These are phyloP conservation scores for Empidonax traillii DNA, from an alignment of 2,113 vertebrate species.

Conservation along the genomic window DNA sequence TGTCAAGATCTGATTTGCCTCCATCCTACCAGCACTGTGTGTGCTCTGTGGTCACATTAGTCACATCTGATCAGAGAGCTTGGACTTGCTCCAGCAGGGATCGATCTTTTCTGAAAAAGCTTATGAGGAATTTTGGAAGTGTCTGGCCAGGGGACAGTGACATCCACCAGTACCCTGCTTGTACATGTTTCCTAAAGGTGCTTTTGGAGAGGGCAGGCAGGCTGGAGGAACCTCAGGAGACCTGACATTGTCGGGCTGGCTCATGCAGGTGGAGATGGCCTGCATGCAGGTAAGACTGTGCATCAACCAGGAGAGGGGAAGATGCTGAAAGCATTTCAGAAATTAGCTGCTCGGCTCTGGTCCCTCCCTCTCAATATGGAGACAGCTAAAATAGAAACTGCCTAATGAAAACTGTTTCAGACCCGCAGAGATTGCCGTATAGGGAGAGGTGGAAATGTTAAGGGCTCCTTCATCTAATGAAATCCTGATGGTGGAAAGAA, in stretches of 20 bases:
- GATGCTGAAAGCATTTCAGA: neutral
- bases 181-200: neutral
- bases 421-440: neutral
- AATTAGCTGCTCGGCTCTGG: neutral
- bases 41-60: neutral
- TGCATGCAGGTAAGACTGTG: neutral
- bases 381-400: neutral
- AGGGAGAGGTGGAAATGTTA: conserved; percentile 2
- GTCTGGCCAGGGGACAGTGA: neutral
- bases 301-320: neutral
- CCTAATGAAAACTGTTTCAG: neutral
- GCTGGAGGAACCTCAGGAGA: neutral
- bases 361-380: neutral
- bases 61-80: neutral
- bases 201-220: neutral
- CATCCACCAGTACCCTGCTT: fast-evolving
- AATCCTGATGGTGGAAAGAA: neutral
- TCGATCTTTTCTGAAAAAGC: neutral
- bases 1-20: neutral
- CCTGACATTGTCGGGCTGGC: fast-evolving
- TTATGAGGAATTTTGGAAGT: neutral
- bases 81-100: neutral
- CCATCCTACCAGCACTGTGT: fast-evolving
- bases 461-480: neutral
- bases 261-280: fast-evolving